Percentiles rank a stretch among this genome's conserved stretches.
phyloP scores from a whole-genome alignment of 2,113 vertebrate species.

The Aleadryas rufinucha region DNA sequence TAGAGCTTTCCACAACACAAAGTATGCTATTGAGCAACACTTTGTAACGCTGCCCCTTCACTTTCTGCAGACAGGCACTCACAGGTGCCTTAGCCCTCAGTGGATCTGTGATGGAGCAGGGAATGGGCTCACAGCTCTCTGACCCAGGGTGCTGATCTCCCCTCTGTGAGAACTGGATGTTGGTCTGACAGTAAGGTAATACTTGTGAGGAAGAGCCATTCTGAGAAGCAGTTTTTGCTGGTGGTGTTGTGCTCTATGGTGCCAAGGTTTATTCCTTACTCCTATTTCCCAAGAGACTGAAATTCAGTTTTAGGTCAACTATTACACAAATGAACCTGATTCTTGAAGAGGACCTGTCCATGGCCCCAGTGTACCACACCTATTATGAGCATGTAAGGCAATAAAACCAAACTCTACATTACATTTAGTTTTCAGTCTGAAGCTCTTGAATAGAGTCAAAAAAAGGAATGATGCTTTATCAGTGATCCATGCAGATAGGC shows the following conservation, averaged over 20 bases:
- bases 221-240: background rate
- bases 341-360: background rate
- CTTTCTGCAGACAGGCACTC: background rate
- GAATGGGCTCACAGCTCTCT: background rate
- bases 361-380: background rate
- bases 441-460: background rate
- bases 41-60: background rate
- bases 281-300: background rate
- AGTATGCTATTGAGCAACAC: background rate
- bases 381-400: background rate
- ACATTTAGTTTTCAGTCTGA: background rate
- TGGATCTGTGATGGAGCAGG: background rate
- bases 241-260: background rate
- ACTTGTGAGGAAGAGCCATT: background rate
- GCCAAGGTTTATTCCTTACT: background rate
- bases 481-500: background rate
- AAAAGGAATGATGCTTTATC: background rate
- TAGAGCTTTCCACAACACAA: background rate
- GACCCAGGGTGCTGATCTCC: background rate
- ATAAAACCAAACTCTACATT: background rate
- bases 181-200: background rate
- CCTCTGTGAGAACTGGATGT: background rate
- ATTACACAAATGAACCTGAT: background rate
- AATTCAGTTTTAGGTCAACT: background rate
- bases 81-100: background rate